Base-by-base conservation (phyloP, 2,888 invertebrate species). In the Ectemnius cavifrons region DNA sequence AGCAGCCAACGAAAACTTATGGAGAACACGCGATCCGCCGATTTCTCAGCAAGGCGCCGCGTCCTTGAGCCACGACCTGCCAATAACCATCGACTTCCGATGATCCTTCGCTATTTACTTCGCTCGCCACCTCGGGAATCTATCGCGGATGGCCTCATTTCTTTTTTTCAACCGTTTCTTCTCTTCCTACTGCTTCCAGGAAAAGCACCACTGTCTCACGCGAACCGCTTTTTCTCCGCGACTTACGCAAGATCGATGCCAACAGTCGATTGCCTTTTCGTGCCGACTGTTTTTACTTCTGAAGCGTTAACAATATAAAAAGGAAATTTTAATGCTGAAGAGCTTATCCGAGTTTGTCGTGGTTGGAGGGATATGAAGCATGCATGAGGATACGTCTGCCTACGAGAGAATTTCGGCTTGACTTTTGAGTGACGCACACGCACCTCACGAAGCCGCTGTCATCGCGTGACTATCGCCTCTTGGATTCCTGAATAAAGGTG, bases 391-490 rank as follows among this genome's bases (percentile, higher is more conserved):
- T 77, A 76, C 82, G 81, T 81, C 81, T 72, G 63, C 70, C 56
- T 37, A 37, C 37, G 37, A 37, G 74, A 82, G 80, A 83, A 86
- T 85, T 85, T 86, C 83, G 74, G 84, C 75, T 78, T 79, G 67
- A 79, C 82, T 85, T 84, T 85, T 88, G 87, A 88, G 85, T 86
- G 88, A 88, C 87, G 84, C 85, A 84, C 87, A 87, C 87, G 87
- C 87, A 86, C 78, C 69, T 61, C 63, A 66, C 65, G 69, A 79
- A 75, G 78, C 75, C 75, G 82, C 77, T 80, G 80, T 82, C 81
- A 74, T 86, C 84, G 86, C 87, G 86, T 87, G 87, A 85, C 84
- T 81, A 75, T 59, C 64, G 64, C 37, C 37, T 71, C 63, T 52
- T 56, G 68, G 66, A 75, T 62, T 27, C 63, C 49, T 46, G 47